Evolutionary conservation across 2,113 vertebrate species (phyloP).

Genomic region (Tympanuchus pallidicinctus): DNA sequence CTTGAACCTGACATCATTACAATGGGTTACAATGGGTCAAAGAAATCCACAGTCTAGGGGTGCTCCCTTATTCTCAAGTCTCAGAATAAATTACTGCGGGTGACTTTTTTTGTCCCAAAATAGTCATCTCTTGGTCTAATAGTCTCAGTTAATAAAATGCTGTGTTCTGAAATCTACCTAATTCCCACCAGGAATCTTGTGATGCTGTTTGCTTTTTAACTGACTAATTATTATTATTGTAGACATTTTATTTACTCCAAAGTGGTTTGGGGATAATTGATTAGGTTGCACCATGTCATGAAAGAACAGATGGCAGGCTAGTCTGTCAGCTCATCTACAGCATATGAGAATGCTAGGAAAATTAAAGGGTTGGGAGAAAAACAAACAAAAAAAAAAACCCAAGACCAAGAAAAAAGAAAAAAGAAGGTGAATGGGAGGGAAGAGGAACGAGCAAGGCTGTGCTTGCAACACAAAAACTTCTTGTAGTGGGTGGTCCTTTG

Average conservation of each 20-base stretch:
- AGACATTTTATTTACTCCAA: slow-evolving; percentile 75
- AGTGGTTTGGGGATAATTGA: slow-evolving; percentile 81
- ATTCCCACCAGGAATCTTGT: slow-evolving; percentile 32
- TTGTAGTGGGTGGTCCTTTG: slow-evolving; percentile 91
- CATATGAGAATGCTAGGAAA: slow-evolving; percentile 51
- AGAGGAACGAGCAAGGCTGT: slow-evolving; percentile 73
- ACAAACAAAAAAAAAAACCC: slow-evolving; percentile 22
- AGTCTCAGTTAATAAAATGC: not conserved
- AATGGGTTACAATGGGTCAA: not conserved
- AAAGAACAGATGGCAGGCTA: slow-evolving; percentile 86
- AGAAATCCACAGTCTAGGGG: not conserved
- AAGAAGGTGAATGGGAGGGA: slow-evolving; percentile 72
- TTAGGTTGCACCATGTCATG: slow-evolving; percentile 86
- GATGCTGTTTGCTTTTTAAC: slow-evolving; percentile 71
- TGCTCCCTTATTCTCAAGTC: not conserved
- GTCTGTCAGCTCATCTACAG: slow-evolving; percentile 48
- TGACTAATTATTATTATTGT: slow-evolving; percentile 74
- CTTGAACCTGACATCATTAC: not conserved
- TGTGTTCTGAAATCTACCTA: slow-evolving; percentile 57
- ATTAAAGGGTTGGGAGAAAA: slow-evolving; percentile 36
- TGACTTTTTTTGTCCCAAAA: not conserved
- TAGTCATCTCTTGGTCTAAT: not conserved
- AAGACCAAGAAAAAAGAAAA: slow-evolving; percentile 52
- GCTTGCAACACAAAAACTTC: slow-evolving; percentile 88
- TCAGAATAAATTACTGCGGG: slow-evolving; percentile 15